A percentile compares a stretch with the other conserved stretches of the same genome.
Evolutionary conservation across 64 coral and sea anemone species (phyloP).

Genomic region (Stichodactyla mertensii): DNA sequence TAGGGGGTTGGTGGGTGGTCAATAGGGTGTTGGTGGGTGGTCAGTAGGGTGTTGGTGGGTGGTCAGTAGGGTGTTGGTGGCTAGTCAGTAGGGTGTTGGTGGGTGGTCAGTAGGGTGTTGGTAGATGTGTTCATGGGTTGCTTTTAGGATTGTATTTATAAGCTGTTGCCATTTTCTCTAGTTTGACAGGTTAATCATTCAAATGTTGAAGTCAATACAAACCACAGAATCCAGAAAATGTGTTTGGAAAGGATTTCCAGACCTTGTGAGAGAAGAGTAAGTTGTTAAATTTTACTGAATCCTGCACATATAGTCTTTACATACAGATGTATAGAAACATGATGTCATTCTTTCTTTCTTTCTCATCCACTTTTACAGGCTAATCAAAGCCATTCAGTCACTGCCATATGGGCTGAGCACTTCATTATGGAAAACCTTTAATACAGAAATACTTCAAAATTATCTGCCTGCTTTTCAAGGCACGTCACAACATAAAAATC

Average conservation of each 20-base stretch:
- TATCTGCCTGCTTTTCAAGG: background rate
- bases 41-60: too few relatives aligned
- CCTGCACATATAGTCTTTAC: background rate
- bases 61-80: too few relatives aligned
- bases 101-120: too few relatives aligned
- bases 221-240: background rate
- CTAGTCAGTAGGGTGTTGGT: too few relatives aligned
- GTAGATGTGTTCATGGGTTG: too few relatives aligned
- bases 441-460: constrained; percentile 24
- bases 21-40: too few relatives aligned
- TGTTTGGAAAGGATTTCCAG: constrained; percentile 14
- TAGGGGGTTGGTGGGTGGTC: too few relatives aligned
- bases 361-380: background rate
- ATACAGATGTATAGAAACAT: too few relatives aligned
- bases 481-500: background rate
- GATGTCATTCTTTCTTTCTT: background rate
- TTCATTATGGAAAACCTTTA: constrained; percentile 33
- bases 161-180: background rate
- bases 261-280: constrained; percentile 17
- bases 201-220: constrained; percentile 22
- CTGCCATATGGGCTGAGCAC: constrained; percentile 38
- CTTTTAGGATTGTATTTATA: background rate
- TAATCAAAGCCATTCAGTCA: constrained; percentile 21
- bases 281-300: background rate
- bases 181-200: constrained; percentile 45